Evolutionary conservation across 2,113 vertebrate species (phyloP).

Genomic region (Anas platyrhynchos): DNA sequence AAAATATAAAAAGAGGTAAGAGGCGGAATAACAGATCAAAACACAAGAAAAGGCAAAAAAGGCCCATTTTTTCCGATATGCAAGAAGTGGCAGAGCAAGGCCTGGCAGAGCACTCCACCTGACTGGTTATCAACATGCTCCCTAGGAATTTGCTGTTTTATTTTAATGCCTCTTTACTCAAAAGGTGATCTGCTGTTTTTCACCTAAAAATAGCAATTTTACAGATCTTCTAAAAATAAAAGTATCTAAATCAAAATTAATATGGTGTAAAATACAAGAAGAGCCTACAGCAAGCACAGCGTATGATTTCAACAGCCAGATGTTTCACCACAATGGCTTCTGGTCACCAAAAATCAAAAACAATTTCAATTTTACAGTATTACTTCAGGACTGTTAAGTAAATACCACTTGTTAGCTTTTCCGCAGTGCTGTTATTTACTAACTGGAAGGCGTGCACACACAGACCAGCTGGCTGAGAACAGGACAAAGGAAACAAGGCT

Average conservation of each 20-base stretch:
- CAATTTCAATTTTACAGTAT: not conserved
- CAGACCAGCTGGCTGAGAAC: not conserved
- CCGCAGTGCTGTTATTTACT: not conserved
- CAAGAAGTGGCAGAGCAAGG: not conserved
- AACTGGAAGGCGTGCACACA: not conserved
- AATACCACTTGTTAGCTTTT: not conserved
- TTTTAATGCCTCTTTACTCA: slow-evolving; percentile 25
- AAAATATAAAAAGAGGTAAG: not conserved
- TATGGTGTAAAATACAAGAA: not conserved
- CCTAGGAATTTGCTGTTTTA: slow-evolving; percentile 2
- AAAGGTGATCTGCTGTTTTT: not conserved
- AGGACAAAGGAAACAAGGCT: not conserved
- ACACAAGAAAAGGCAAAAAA: not conserved
- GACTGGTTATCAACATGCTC: not conserved
- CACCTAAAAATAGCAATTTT: slow-evolving; percentile 18
- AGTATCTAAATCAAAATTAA: not conserved
- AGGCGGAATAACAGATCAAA: not conserved
- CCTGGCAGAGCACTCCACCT: not conserved
- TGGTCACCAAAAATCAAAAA: slow-evolving; percentile 29
- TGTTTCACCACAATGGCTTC: slow-evolving; percentile 1
- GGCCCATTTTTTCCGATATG: not conserved
- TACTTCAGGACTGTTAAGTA: slow-evolving; percentile 10
- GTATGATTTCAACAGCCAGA: not conserved
- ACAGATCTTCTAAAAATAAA: not conserved
- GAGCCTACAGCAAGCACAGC: not conserved